A percentile compares a stretch with the other conserved stretches of the same genome.
These are phyloP conservation scores for Silurus aristotelis DNA, from an alignment of 2,797 vertebrate genomes.

Conservation along the genomic window DNA sequence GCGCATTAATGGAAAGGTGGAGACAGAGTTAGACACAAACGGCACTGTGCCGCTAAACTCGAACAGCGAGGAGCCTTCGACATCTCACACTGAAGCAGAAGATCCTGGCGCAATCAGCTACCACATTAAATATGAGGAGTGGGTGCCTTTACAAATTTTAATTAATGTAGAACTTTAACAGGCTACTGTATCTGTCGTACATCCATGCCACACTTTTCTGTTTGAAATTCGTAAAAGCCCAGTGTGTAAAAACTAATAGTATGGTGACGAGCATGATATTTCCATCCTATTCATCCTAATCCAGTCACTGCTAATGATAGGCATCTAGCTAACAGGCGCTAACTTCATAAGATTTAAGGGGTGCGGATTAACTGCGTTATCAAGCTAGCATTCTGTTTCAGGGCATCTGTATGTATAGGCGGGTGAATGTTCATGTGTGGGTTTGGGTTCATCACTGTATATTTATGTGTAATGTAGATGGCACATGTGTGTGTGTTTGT, in stretches of 20 bases:
- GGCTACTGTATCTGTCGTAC: background rate
- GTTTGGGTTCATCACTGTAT: background rate
- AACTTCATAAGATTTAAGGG: background rate
- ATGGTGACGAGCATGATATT: background rate
- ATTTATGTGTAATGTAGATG: background rate
- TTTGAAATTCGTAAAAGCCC: background rate
- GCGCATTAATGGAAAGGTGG: conserved; percentile 91
- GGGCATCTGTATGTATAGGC: background rate
- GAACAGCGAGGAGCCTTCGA: conserved; percentile 86
- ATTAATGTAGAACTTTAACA: conserved; percentile 7
- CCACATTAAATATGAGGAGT: conserved; percentile 99
- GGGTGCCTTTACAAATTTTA: conserved; percentile 73
- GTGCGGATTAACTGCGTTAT: background rate
- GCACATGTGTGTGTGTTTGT: background rate
- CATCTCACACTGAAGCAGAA: conserved; percentile 86
- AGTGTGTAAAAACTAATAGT: background rate
- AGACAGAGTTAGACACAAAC: conserved; percentile 78
- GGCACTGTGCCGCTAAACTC: conserved; percentile 75
- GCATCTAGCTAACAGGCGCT: background rate
- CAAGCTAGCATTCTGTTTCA: background rate
- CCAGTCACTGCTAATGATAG: background rate
- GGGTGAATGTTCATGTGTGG: background rate
- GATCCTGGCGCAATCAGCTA: conserved; percentile 83
- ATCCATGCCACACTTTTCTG: background rate
- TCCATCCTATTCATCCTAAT: background rate